phyloP scores from a whole-genome alignment of 2,113 vertebrate genomes.

The Gymnogyps californianus region DNA sequence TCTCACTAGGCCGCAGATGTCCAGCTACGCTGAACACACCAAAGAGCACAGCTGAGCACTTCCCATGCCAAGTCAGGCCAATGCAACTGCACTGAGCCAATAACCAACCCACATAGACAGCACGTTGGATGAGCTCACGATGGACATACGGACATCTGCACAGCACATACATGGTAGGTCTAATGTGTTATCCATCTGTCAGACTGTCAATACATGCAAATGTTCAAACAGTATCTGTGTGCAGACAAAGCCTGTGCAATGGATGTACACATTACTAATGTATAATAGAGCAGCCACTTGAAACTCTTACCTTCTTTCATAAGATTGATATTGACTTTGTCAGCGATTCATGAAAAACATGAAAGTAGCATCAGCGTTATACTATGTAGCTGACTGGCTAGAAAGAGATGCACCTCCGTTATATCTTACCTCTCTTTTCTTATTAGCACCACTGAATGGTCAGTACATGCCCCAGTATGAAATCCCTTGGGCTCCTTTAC shows the following conservation, averaged over 20 bases:
- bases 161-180: neutral
- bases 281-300: neutral
- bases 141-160: neutral
- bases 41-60: neutral
- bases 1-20: neutral
- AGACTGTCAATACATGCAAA: neutral
- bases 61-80: neutral
- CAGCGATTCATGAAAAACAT: neutral
- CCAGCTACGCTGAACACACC: neutral
- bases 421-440: neutral
- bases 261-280: accelerated
- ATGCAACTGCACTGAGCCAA: neutral
- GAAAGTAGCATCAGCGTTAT: neutral
- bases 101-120: neutral
- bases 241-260: neutral
- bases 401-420: neutral
- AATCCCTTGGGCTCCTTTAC: neutral
- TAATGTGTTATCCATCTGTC: neutral
- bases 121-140: neutral
- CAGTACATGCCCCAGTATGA: neutral
- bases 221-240: neutral
- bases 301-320: neutral
- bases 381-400: neutral
- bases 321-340: neutral
- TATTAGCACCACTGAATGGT: neutral